These are phyloP conservation scores for Ophraella communa DNA, from an alignment of 2,888 invertebrate species.

Conservation along the genomic window DNA sequence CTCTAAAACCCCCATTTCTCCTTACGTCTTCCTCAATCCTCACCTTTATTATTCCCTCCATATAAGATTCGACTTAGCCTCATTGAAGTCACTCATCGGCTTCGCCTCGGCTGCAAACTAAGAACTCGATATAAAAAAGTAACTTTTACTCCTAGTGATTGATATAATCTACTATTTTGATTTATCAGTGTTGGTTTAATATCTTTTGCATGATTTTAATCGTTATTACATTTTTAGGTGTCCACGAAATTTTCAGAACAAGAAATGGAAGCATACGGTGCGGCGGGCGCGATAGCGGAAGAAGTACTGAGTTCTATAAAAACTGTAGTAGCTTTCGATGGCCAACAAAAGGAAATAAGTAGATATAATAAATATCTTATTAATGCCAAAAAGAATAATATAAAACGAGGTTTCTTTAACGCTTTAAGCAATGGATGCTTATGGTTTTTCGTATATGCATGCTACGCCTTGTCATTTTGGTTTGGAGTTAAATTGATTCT, in stretches of 20 bases:
- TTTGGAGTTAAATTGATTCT: slow-evolving; percentile 76
- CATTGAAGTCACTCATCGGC: too few relatives aligned
- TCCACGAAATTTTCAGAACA: slow-evolving; percentile 70
- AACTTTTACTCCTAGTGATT: too few relatives aligned
- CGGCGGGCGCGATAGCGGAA: slow-evolving; percentile 78
- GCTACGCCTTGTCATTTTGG: slow-evolving; percentile 84
- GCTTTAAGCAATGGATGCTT: slow-evolving; percentile 75
- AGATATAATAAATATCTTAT: slow-evolving; percentile 71
- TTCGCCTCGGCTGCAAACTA: too few relatives aligned
- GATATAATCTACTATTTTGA: too few relatives aligned
- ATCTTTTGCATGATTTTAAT: too few relatives aligned
- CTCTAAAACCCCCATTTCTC: too few relatives aligned
- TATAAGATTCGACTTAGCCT: too few relatives aligned
- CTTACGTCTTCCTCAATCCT: too few relatives aligned
- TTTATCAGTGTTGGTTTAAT: too few relatives aligned
- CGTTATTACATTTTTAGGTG: slow-evolving; percentile 59
- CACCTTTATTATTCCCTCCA: too few relatives aligned
- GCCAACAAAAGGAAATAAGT: slow-evolving; percentile 71
- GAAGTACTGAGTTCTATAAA: slow-evolving; percentile 76
- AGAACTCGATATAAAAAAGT: too few relatives aligned
- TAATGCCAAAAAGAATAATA: slow-evolving; percentile 71
- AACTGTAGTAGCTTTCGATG: slow-evolving; percentile 82
- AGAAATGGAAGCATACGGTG: slow-evolving; percentile 75
- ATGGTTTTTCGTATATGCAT: slow-evolving; percentile 79
- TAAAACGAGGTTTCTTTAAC: slow-evolving; percentile 72